These are phyloP conservation scores for Schizopygopsis malacanthus DNA, from an alignment of 2,797 vertebrate species.

Conservation along the genomic window DNA sequence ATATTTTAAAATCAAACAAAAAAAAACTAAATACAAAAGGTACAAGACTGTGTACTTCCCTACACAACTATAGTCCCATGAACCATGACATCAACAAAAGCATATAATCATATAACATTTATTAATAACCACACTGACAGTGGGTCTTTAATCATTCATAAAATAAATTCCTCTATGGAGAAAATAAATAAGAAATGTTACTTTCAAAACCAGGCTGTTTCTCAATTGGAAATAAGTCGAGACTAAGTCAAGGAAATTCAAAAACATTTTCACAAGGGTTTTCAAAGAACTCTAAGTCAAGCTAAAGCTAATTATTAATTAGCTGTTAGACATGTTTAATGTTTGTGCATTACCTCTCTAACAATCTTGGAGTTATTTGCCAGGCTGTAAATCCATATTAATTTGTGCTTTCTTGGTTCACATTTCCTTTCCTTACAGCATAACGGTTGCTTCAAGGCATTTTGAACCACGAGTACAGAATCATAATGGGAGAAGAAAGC, in stretches of 20 bases:
- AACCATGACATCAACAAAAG: neutral
- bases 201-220: neutral
- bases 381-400: slow-evolving; percentile 19
- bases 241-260: neutral
- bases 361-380: neutral
- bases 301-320: neutral
- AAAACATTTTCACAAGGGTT: neutral
- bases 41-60: neutral
- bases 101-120: neutral
- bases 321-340: slow-evolving; percentile 12
- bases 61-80: neutral
- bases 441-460: slow-evolving; percentile 17
- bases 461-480: slow-evolving; percentile 11
- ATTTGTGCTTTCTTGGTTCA: slow-evolving; percentile 1
- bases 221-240: neutral
- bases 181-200: neutral
- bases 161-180: neutral
- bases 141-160: neutral
- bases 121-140: neutral
- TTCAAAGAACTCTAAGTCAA: neutral
- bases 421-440: slow-evolving; percentile 8
- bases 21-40: neutral
- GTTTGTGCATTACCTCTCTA: neutral
- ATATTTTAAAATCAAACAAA: neutral
- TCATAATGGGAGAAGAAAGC: neutral